Percentiles rank a stretch among this genome's conserved stretches.
phyloP scores from a whole-genome alignment of 1,140 invertebrate species.

The Bombus vancouverensis region DNA sequence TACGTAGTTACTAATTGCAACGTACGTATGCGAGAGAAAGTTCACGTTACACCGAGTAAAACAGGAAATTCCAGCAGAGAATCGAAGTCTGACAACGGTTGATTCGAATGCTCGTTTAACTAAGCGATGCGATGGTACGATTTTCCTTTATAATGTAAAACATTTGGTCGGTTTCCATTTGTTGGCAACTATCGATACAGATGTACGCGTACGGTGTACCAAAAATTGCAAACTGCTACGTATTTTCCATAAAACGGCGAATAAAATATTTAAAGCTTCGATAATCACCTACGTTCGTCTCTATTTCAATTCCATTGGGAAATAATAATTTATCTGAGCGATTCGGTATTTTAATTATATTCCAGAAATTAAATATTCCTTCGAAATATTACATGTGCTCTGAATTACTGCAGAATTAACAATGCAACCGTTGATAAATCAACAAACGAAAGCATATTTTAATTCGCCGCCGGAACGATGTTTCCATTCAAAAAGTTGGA shows the following conservation, averaged over 20 bases:
- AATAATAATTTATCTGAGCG: not conserved
- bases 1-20: no score
- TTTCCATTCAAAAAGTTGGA: not conserved
- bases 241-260: not conserved
- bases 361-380: not conserved
- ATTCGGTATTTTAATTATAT: not conserved
- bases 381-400: not conserved
- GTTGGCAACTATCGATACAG: no score
- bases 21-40: not conserved
- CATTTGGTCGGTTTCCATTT: not conserved
- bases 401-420: not conserved
- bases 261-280: not conserved
- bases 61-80: not conserved
- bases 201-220: no score
- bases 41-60: no score
- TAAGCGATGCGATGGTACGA: no score
- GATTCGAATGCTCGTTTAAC: not conserved
- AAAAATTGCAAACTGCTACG: not conserved
- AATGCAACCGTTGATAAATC: not conserved
- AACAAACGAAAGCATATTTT: not conserved
- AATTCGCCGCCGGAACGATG: not conserved
- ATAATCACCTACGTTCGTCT: not conserved
- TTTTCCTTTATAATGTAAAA: not conserved
- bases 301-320: not conserved
- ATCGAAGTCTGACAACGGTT: not conserved